Evolutionary conservation across 2,113 vertebrate genomes (phyloP).

Genomic region (Poicephalus gulielmi): DNA sequence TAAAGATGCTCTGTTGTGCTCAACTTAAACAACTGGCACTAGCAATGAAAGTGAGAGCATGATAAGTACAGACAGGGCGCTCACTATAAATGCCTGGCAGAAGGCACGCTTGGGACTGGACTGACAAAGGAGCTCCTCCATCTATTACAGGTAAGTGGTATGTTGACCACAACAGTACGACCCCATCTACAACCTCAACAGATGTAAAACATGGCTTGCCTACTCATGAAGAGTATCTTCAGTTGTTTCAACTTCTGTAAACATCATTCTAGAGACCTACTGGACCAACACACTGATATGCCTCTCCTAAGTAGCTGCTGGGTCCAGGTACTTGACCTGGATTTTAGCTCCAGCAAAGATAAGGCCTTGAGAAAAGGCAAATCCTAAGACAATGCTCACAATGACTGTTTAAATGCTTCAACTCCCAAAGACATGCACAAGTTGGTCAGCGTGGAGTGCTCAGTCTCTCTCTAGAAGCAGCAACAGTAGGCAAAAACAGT

Average conservation of each 20-base stretch:
- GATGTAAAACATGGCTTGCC: background rate
- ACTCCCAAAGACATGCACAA: background rate
- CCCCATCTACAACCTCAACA: background rate
- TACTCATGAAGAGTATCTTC: background rate
- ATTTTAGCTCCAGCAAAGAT: background rate
- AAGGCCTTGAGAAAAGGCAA: background rate
- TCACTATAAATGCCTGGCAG: background rate
- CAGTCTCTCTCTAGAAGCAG: background rate
- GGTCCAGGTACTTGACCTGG: background rate
- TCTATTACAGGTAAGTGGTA: background rate
- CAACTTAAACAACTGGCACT: background rate
- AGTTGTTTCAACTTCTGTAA: background rate
- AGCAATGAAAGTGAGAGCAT: background rate
- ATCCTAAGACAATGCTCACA: background rate
- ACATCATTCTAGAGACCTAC: background rate
- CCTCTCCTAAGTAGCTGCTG: background rate
- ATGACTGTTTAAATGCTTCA: background rate
- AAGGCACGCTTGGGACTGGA: background rate
- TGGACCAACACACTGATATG: background rate
- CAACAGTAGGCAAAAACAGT: background rate
- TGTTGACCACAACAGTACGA: background rate
- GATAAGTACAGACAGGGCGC: background rate
- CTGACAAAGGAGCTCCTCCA: background rate
- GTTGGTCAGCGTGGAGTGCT: background rate
- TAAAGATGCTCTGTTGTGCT: background rate